phyloP scores from a whole-genome alignment of 2,113 vertebrate genomes.

The Sinocyclocheilus maitianheensis region DNA sequence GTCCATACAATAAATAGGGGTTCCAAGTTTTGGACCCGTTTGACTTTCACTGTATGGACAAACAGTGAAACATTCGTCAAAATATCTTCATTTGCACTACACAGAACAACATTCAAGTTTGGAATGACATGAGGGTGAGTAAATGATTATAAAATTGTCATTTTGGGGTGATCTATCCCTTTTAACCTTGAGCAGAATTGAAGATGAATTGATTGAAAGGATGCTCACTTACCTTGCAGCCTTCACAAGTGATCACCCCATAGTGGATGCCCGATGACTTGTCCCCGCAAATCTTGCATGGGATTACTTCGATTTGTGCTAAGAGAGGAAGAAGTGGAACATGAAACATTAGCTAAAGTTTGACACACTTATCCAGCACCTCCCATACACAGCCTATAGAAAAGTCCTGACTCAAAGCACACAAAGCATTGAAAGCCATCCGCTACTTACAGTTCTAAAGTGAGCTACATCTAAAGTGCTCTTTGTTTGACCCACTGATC shows the following conservation, averaged over 20 bases:
- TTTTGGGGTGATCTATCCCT: background rate
- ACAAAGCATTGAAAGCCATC: background rate
- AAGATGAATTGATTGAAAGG: background rate
- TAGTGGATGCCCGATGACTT: conserved; percentile 94
- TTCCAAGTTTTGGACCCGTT: background rate
- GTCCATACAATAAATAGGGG: background rate
- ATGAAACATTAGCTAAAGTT: conserved; percentile 7
- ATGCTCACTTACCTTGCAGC: conserved; percentile 74
- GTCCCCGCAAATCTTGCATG: conserved; percentile 93
- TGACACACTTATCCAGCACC: background rate
- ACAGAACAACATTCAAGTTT: background rate
- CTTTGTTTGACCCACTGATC: conserved; percentile 37
- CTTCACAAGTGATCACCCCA: conserved; percentile 87
- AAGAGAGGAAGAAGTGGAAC: conserved; percentile 27
- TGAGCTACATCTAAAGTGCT: background rate
- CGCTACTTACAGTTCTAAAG: background rate
- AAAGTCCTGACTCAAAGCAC: background rate
- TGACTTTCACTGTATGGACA: background rate
- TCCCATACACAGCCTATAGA: background rate
- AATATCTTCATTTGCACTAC: too few species aligned
- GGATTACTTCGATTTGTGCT: conserved; percentile 95
- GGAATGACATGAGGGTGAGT: background rate
- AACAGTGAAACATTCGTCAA: background rate
- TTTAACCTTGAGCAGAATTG: background rate
- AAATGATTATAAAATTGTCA: background rate